Percentiles rank a stretch among this genome's conserved stretches.
Conservation (phyloP, 1,140 invertebrate species). For the Uloborus diversus region DNA sequence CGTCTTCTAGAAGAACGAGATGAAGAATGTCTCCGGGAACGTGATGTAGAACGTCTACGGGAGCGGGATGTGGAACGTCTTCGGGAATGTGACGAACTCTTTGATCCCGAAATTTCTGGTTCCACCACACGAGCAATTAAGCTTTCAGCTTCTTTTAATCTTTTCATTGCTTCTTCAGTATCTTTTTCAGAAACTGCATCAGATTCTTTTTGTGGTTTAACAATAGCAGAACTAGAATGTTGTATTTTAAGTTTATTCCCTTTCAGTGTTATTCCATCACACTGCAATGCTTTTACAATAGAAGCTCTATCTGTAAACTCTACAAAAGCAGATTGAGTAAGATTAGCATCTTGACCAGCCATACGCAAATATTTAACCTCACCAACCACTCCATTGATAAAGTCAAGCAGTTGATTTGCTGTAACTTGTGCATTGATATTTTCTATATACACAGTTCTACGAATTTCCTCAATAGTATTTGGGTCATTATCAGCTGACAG, state of each 20-base stretch:
- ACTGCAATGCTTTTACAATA: constrained; percentile 83
- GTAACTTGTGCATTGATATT: constrained; percentile 70
- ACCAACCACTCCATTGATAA: constrained; percentile 80
- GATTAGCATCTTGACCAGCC: constrained; percentile 79
- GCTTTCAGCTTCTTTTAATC: constrained; percentile 94
- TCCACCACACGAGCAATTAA: constrained; percentile 92
- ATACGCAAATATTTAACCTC: constrained; percentile 96
- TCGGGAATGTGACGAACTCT: constrained; percentile 1
- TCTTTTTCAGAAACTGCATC: constrained; percentile 94
- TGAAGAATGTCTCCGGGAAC: constrained; percentile 58
- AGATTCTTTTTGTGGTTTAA: constrained; percentile 91
- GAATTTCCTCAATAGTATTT: constrained; percentile 94
- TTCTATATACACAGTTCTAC: constrained; percentile 84
- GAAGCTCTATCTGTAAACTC: constrained; percentile 93
- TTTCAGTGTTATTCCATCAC: constrained; percentile 81
- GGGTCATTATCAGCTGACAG: constrained; percentile 90
- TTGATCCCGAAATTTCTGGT: constrained; percentile 67
- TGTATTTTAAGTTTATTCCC: constrained; percentile 74
- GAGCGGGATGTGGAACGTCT: constrained; percentile 49
- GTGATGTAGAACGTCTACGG: constrained; percentile 58
- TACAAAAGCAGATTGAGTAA: constrained; percentile 82
- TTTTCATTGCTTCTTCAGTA: constrained; percentile 96
- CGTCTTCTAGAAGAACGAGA: constrained; percentile 30
- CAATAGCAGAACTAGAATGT: constrained; percentile 89
- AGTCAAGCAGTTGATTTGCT: constrained; percentile 66